phyloP scores from a whole-genome alignment of 2,113 vertebrate genomes.

The Picathartes gymnocephalus region DNA sequence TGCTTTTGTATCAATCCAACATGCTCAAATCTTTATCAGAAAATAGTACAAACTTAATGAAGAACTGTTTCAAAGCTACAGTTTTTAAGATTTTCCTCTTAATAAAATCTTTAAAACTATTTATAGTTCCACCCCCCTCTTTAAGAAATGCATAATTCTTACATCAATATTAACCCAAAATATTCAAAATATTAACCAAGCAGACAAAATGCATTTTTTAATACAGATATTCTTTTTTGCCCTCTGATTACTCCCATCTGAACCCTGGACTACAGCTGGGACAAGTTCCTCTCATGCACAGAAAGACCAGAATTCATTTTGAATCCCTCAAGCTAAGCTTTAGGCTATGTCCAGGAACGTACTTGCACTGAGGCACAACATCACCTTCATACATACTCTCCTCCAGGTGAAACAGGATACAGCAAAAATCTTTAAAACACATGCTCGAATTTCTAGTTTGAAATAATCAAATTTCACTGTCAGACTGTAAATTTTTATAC shows the following conservation, averaged over 20 bases:
- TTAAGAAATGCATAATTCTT: neutral
- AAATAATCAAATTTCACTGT: neutral
- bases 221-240: neutral
- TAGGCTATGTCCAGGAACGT: rapidly evolving
- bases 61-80: neutral
- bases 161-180: neutral
- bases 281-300: neutral
- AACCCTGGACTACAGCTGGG: neutral
- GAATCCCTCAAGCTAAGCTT: rapidly evolving
- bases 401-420: neutral
- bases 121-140: rapidly evolving
- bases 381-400: neutral
- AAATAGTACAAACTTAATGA: neutral
- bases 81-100: neutral
- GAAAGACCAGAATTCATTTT: neutral
- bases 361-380: neutral
- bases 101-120: neutral
- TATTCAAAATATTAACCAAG: neutral
- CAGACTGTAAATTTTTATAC: neutral
- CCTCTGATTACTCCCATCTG: neutral
- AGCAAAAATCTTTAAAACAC: neutral
- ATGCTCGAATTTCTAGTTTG: neutral
- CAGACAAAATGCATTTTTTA: neutral
- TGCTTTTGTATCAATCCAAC: neutral
- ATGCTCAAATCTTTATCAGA: neutral